These are phyloP conservation scores for Macroramphosus scolopax DNA, from an alignment of 2,797 vertebrate genomes.

Conservation along the genomic window DNA sequence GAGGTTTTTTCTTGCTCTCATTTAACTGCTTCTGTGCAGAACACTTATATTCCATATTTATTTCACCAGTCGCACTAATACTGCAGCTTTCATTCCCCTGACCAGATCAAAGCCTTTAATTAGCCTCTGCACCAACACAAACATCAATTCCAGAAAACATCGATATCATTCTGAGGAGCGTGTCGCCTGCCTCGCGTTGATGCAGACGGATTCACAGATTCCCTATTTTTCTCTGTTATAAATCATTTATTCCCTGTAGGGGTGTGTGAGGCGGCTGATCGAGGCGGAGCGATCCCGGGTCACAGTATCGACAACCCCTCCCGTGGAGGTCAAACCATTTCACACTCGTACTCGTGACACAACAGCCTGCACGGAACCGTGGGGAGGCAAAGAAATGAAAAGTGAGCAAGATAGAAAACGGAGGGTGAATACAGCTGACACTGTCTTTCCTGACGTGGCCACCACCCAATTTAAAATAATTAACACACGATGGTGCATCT, in stretches of 20 bases:
- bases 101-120: constrained; percentile 48
- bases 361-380: background rate
- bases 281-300: constrained; percentile 30
- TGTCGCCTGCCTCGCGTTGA: constrained; percentile 24
- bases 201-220: constrained; percentile 26
- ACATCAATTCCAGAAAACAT: constrained; percentile 48
- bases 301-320: constrained; percentile 42
- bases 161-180: constrained; percentile 42
- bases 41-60: too few species aligned
- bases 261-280: constrained; percentile 28
- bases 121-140: constrained; percentile 33
- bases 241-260: constrained; percentile 30
- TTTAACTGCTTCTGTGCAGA: too few species aligned
- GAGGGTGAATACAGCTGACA: too few species aligned
- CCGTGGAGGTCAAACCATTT: constrained; percentile 43
- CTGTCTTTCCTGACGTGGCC: too few species aligned
- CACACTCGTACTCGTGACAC: constrained; percentile 8
- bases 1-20: too few species aligned
- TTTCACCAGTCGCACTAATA: constrained; percentile 18
- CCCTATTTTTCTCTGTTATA: constrained; percentile 24
- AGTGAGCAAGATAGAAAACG: too few species aligned
- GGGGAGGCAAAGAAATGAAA: too few species aligned
- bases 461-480: too few species aligned
- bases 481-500: too few species aligned
- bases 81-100: constrained; percentile 26